These are phyloP conservation scores for Oncorhynchus kisutch DNA, from an alignment of 2,113 vertebrate species.

Conservation along the genomic window DNA sequence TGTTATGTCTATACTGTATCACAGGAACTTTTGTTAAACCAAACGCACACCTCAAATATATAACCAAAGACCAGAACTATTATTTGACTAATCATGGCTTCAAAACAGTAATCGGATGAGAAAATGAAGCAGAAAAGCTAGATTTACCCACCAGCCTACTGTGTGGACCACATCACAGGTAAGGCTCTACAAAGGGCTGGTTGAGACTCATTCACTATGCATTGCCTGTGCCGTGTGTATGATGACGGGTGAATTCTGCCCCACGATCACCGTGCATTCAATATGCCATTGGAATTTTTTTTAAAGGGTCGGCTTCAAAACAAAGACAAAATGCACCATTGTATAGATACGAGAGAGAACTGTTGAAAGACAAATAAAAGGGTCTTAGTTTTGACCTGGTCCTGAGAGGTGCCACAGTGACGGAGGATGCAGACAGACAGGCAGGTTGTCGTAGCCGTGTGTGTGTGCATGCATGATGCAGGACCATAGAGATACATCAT, in stretches of 20 bases:
- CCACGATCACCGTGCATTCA: background rate
- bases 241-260: background rate
- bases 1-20: slow-evolving; percentile 10
- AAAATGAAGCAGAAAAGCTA: slow-evolving; percentile 21
- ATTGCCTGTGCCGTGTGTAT: background rate
- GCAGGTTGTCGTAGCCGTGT: background rate
- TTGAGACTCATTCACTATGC: background rate
- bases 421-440: background rate
- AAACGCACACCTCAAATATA: slow-evolving; percentile 38
- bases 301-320: background rate
- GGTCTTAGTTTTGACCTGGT: background rate
- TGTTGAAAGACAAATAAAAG: background rate
- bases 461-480: background rate
- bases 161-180: slow-evolving; percentile 1
- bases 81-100: slow-evolving; percentile 49
- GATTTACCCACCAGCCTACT: slow-evolving; percentile 38
- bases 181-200: background rate
- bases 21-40: slow-evolving; percentile 22
- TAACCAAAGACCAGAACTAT: slow-evolving; percentile 30
- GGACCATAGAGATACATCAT: background rate
- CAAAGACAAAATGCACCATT: background rate
- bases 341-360: background rate
- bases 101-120: slow-evolving; percentile 41
- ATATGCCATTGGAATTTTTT: background rate
- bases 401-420: background rate